Conservation (phyloP, 2,797 vertebrate species). For the Bufotes viridis region DNA sequence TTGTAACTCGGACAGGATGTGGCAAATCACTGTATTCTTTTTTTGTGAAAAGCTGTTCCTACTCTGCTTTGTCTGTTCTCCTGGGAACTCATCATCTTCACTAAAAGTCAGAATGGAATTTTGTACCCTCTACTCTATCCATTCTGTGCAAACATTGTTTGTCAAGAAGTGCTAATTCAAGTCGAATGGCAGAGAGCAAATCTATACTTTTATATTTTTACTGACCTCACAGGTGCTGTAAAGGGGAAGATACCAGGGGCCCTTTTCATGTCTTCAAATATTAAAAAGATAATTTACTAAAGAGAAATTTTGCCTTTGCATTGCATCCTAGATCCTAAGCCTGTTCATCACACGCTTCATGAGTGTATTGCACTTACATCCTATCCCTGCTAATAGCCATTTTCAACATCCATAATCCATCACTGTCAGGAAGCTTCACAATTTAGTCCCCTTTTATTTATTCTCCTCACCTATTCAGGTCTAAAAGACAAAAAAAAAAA, state of each 20-base stretch:
- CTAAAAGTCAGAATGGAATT: conserved; percentile 96
- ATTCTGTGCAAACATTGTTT: conserved; percentile 73
- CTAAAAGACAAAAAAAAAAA: conserved; percentile 74
- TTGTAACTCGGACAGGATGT: conserved; percentile 81
- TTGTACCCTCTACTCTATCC: conserved; percentile 85
- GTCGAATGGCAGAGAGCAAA: conserved; percentile 60
- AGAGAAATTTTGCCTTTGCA: conserved; percentile 65
- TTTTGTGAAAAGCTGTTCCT: conserved; percentile 86
- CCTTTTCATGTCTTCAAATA: conserved; percentile 56
- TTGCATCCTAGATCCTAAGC: conserved; percentile 65
- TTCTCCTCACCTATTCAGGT: conserved; percentile 68
- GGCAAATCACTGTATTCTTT: conserved; percentile 89
- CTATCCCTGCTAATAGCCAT: conserved; percentile 77
- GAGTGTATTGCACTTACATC: conserved; percentile 69
- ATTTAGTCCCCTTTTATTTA: conserved; percentile 71
- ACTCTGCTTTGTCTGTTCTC: conserved; percentile 83
- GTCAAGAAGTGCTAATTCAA: conserved; percentile 71
- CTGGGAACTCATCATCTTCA: conserved; percentile 92
- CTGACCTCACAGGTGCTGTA: conserved; percentile 55
- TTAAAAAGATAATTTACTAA: conserved; percentile 70
- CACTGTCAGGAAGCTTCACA: conserved; percentile 73
- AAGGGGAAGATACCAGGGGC: conserved; percentile 44
- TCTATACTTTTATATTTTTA: conserved; percentile 63
- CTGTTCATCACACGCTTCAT: conserved; percentile 70
- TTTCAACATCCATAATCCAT: conserved; percentile 78